phyloP scores from a whole-genome alignment of 2,888 invertebrate species.

The Chaetogeoica ovagalla region DNA sequence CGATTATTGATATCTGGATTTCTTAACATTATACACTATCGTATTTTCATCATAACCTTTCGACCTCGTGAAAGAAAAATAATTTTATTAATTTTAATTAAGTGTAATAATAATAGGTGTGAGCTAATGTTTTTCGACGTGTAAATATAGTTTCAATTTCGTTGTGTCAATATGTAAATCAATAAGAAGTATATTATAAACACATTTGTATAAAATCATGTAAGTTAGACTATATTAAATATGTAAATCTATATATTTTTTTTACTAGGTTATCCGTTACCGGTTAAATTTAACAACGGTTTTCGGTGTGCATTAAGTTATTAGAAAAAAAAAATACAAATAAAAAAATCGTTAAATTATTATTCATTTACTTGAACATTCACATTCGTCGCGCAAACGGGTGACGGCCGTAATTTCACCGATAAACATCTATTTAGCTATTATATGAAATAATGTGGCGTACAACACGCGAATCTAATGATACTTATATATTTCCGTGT shows the following conservation, averaged over 20 bases:
- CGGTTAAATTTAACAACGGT: background rate
- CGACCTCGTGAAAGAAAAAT: too few species aligned
- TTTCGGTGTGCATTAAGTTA: constrained; percentile 4
- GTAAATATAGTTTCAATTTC: background rate
- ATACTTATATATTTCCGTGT: background rate
- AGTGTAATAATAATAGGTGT: background rate
- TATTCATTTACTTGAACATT: constrained; percentile 16
- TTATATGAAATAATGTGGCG: background rate
- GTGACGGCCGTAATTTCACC: constrained; percentile 37
- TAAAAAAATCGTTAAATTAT: constrained; percentile 40
- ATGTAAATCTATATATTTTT: background rate
- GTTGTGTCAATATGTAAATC: background rate
- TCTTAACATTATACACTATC: too few species aligned
- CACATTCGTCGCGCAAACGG: background rate
- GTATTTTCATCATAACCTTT: too few species aligned
- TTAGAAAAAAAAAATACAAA: background rate
- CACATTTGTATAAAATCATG: background rate
- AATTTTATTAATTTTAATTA: too few species aligned
- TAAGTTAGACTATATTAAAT: background rate
- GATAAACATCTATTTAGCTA: constrained; percentile 42
- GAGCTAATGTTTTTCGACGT: background rate
- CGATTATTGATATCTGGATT: too few species aligned
- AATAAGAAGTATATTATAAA: background rate
- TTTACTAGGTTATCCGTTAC: background rate
- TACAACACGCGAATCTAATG: constrained; percentile 23